These are phyloP conservation scores for Oreochromis tanganicae DNA, from an alignment of 2,113 vertebrate genomes.

Conservation along the genomic window DNA sequence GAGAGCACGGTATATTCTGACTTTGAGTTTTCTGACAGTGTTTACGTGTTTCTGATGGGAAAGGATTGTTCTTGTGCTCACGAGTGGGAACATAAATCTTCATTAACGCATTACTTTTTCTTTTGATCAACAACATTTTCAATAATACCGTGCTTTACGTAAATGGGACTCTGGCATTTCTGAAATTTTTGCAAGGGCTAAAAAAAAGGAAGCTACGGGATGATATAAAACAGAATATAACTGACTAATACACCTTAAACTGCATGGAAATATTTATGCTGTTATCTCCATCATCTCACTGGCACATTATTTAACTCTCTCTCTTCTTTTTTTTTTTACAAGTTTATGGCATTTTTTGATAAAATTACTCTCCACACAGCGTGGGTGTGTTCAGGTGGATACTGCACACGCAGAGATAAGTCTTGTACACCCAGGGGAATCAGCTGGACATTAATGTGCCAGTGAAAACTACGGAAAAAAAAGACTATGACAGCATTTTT, in stretches of 20 bases:
- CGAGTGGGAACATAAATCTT: slow-evolving; percentile 48
- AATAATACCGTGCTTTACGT: not conserved
- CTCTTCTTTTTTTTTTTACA: not conserved
- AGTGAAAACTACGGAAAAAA: not conserved
- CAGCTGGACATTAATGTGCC: not conserved
- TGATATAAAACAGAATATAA: slow-evolving; percentile 11
- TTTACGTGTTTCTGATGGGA: slow-evolving; percentile 54
- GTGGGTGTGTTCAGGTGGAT: not conserved
- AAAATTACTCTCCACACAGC: not conserved
- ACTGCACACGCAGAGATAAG: not conserved
- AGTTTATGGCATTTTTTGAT: not conserved
- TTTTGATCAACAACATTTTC: slow-evolving; percentile 39
- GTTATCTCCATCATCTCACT: not conserved
- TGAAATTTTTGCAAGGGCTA: not conserved
- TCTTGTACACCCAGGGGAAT: not conserved
- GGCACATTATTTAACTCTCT: not conserved
- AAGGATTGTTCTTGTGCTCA: slow-evolving; percentile 37
- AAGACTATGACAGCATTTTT: not conserved
- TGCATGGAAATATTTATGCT: not conserved
- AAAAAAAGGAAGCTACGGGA: not conserved
- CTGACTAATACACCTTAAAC: not conserved
- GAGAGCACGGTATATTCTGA: slow-evolving; percentile 44
- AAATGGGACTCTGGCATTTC: not conserved
- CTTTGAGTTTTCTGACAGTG: slow-evolving; percentile 33
- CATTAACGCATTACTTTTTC: slow-evolving; percentile 31